phyloP scores from a whole-genome alignment of 1,140 invertebrate species.

The Penaeus chinensis region DNA sequence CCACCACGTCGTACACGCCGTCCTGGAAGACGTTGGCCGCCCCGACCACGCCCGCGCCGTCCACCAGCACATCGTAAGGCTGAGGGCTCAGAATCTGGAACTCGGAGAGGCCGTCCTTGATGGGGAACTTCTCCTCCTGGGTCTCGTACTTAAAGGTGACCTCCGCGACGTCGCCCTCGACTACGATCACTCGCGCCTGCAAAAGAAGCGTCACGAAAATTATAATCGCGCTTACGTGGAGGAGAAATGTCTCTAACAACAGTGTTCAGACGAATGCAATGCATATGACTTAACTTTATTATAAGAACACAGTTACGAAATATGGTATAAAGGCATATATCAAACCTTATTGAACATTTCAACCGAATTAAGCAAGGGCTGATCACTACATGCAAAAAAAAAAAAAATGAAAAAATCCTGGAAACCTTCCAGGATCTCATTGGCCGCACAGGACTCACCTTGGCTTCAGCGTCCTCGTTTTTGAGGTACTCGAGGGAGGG shows the following conservation, averaged over 20 bases:
- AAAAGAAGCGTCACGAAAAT: background rate
- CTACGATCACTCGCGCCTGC: constrained; percentile 21
- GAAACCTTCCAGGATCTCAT: too few relatives aligned
- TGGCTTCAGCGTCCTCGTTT: constrained; percentile 57
- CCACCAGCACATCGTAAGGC: constrained; percentile 30
- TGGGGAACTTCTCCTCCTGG: constrained; percentile 24
- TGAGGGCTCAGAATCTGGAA: constrained; percentile 48
- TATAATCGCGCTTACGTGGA: too few relatives aligned
- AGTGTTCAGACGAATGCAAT: too few relatives aligned
- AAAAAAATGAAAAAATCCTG: too few relatives aligned
- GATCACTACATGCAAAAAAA: too few relatives aligned
- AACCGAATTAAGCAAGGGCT: too few relatives aligned
- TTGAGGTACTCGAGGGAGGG: constrained; percentile 61
- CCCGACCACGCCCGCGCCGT: constrained; percentile 21
- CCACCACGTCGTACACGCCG: constrained; percentile 56
- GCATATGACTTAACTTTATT: too few relatives aligned
- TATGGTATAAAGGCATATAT: too few relatives aligned
- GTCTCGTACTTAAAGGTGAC: constrained; percentile 52
- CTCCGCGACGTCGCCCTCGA: constrained; percentile 5
- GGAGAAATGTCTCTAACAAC: too few relatives aligned
- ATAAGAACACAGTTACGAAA: too few relatives aligned
- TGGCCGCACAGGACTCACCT: constrained; percentile 30
- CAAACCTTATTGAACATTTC: too few relatives aligned
- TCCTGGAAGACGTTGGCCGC: constrained; percentile 46
- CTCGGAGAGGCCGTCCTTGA: constrained; percentile 15